Conservation (phyloP, 2,113 vertebrate species). For the Phasianus colchicus region DNA sequence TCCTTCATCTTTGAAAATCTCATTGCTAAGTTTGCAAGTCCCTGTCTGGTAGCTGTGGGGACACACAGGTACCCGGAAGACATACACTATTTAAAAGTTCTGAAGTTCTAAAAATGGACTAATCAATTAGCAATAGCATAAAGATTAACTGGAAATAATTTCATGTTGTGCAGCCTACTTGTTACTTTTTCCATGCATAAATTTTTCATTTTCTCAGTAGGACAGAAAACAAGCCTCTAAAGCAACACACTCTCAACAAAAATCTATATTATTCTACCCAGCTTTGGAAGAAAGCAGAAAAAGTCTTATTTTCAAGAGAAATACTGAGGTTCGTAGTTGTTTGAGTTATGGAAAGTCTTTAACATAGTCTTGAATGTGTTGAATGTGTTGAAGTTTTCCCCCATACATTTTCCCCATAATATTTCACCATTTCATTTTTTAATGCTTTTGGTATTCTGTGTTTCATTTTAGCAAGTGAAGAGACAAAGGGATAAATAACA, state of each 20-base stretch:
- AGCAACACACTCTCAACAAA: background rate
- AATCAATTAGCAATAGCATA: background rate
- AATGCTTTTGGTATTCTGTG: background rate
- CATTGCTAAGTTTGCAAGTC: background rate
- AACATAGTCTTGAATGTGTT: background rate
- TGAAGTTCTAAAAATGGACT: background rate
- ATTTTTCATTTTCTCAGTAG: background rate
- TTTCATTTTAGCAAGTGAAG: constrained; percentile 37
- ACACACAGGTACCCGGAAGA: background rate
- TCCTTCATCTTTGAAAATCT: background rate
- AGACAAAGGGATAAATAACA: background rate
- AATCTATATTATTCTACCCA: background rate
- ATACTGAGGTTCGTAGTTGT: background rate
- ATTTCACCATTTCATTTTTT: background rate
- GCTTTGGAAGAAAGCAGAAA: background rate
- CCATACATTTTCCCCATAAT: background rate
- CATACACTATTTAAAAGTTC: background rate
- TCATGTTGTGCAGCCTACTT: background rate
- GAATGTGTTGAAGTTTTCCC: background rate
- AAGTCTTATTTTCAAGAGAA: background rate
- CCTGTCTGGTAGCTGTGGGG: background rate
- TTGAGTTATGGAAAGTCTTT: background rate
- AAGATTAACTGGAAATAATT: background rate
- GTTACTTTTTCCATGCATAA: background rate
- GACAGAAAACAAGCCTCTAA: background rate